Conservation (phyloP, 2,113 vertebrate genomes). For the Lophura nycthemera region DNA sequence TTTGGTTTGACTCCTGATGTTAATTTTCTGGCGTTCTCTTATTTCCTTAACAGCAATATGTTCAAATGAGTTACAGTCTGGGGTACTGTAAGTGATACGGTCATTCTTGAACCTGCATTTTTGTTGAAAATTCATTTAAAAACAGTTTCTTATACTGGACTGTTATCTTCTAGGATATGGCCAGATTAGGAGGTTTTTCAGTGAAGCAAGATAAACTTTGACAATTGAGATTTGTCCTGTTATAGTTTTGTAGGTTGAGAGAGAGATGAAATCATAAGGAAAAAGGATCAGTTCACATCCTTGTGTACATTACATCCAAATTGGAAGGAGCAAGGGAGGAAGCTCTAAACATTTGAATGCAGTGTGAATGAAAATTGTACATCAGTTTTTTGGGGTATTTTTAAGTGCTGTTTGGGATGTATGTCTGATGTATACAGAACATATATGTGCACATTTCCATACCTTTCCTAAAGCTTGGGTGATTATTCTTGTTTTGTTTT, state of each 20-base stretch:
- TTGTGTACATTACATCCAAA: neutral
- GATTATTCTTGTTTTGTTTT: neutral
- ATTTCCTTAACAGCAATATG: neutral
- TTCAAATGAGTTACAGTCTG: neutral
- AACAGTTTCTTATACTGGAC: neutral
- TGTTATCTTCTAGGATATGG: neutral
- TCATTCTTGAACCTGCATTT: neutral
- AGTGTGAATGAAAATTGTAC: neutral
- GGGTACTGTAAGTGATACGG: rapidly evolving
- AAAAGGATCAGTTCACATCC: rapidly evolving
- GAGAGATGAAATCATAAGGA: neutral
- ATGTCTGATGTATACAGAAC: neutral
- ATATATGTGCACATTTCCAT: neutral
- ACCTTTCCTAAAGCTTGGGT: neutral
- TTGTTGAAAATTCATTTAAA: neutral
- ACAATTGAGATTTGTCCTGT: neutral
- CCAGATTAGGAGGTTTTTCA: neutral
- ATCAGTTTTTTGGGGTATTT: neutral
- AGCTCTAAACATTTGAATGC: neutral
- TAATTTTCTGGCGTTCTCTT: neutral
- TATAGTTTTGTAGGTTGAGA: neutral
- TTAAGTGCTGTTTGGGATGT: neutral
- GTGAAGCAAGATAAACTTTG: neutral
- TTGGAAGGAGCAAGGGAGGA: neutral
- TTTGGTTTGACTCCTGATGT: neutral